Evolutionary conservation across 2,113 vertebrate genomes (phyloP).

Genomic region (Struthio camelus): DNA sequence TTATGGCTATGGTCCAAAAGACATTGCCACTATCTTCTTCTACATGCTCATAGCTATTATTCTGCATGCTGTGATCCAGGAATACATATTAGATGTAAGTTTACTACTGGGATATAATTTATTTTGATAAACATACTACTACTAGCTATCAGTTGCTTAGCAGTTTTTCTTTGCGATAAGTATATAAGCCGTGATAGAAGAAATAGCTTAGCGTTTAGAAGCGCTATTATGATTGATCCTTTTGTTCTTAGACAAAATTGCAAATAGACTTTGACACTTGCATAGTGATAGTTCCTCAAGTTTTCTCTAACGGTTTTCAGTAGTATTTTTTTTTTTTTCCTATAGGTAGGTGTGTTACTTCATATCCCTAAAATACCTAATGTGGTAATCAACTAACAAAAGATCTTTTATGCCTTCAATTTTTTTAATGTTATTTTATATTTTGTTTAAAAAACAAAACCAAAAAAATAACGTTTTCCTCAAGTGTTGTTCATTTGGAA

Average conservation of each 20-base stretch:
- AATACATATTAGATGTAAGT: constrained; percentile 84
- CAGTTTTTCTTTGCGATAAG: background rate
- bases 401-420: no score
- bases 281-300: background rate
- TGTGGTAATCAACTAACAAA: background rate
- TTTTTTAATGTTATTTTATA: no score
- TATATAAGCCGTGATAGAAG: background rate
- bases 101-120: background rate
- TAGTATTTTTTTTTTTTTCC: background rate
- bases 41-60: constrained; percentile 85
- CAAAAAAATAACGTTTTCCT: background rate
- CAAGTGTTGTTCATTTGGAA: background rate
- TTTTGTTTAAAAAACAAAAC: background rate
- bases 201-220: background rate
- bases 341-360: background rate
- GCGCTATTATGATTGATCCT: background rate
- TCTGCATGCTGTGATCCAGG: constrained; percentile 86
- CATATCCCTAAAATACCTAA: background rate
- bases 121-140: background rate
- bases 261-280: background rate
- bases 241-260: background rate
- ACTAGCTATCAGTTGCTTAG: background rate
- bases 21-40: constrained; percentile 84
- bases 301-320: background rate
- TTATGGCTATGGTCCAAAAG: constrained; percentile 84